Evolutionary conservation across 2,888 invertebrate genomes (phyloP).

Genomic region (Eupithecia vulgata): DNA sequence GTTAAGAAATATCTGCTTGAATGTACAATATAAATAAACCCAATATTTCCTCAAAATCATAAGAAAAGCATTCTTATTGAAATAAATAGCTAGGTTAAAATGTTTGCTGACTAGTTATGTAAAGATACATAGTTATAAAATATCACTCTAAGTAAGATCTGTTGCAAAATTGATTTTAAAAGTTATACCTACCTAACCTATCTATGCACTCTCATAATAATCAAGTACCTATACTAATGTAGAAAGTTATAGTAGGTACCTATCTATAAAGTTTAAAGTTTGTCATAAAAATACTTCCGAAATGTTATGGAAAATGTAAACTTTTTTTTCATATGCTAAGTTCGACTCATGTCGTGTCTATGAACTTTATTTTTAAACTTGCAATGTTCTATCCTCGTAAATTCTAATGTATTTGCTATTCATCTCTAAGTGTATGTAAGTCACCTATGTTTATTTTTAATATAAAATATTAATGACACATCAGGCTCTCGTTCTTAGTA

Average conservation of each 20-base stretch:
- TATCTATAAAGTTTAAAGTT: constrained; percentile 27
- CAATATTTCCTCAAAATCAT: constrained; percentile 30
- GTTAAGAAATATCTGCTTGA: constrained; percentile 38
- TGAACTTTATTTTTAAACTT: neutral
- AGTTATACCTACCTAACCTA: constrained; percentile 73
- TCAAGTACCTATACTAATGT: constrained; percentile 60
- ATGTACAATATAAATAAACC: constrained; percentile 42
- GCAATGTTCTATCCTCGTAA: neutral
- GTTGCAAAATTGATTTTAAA: constrained; percentile 74
- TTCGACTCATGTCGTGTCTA: neutral
- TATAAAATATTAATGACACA: constrained; percentile 4
- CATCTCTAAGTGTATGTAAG: neutral
- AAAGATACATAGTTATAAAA: constrained; percentile 64
- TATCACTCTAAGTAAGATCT: constrained; percentile 72
- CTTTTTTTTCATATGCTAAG: neutral
- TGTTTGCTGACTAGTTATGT: constrained; percentile 70
- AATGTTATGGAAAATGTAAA: neutral
- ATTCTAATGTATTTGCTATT: neutral
- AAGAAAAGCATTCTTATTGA: constrained; percentile 44
- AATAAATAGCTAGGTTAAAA: constrained; percentile 65
- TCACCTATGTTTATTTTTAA: neutral
- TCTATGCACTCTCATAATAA: constrained; percentile 60
- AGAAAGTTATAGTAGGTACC: constrained; percentile 44
- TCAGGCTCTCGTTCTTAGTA: constrained; percentile 18
- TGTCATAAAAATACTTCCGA: constrained; percentile 23